Evolutionary conservation across 2,888 invertebrate species (phyloP).

Genomic region (Chydorus sphaericus): DNA sequence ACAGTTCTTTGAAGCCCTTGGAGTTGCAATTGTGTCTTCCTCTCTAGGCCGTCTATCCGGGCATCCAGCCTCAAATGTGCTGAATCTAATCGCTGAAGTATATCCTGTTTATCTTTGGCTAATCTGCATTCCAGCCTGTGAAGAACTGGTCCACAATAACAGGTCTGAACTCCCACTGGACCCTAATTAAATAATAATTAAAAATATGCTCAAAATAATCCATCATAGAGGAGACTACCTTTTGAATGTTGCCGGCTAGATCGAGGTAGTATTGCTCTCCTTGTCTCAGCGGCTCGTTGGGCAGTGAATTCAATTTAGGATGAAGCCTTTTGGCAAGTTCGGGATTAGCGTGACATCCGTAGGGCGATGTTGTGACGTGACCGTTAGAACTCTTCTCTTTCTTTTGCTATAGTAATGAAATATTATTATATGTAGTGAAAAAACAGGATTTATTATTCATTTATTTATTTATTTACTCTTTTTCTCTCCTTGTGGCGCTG

Average conservation of each 20-base stretch:
- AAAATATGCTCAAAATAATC: neutral
- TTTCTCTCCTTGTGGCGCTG: slow-evolving; percentile 34
- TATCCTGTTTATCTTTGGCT: slow-evolving; percentile 61
- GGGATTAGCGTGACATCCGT: slow-evolving; percentile 81
- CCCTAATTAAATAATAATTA: slow-evolving; percentile 35
- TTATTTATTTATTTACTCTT: slow-evolving; percentile 25
- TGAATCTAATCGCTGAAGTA: slow-evolving; percentile 59
- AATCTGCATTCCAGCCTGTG: slow-evolving; percentile 63
- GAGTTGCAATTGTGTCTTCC: slow-evolving; percentile 54
- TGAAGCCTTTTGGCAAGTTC: slow-evolving; percentile 68
- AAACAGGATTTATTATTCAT: neutral
- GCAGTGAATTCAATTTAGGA: slow-evolving; percentile 65
- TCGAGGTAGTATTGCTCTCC: slow-evolving; percentile 92
- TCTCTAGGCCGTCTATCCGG: slow-evolving; percentile 48
- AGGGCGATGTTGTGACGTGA: slow-evolving; percentile 40
- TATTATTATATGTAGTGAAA: neutral
- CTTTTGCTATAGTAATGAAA: slow-evolving; percentile 8
- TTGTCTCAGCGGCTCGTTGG: slow-evolving; percentile 64
- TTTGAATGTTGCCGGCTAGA: slow-evolving; percentile 83
- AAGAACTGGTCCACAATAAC: slow-evolving; percentile 84
- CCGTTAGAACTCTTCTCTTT: slow-evolving; percentile 12
- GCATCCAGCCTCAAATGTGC: slow-evolving; percentile 65
- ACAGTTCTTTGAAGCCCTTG: slow-evolving; percentile 50
- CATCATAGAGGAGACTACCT: slow-evolving; percentile 32
- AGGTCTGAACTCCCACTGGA: slow-evolving; percentile 82